A percentile compares a stretch with the other conserved stretches of the same genome.
phyloP scores from a whole-genome alignment of 2,113 vertebrate species.

The Dicrurus megarhynchus region DNA sequence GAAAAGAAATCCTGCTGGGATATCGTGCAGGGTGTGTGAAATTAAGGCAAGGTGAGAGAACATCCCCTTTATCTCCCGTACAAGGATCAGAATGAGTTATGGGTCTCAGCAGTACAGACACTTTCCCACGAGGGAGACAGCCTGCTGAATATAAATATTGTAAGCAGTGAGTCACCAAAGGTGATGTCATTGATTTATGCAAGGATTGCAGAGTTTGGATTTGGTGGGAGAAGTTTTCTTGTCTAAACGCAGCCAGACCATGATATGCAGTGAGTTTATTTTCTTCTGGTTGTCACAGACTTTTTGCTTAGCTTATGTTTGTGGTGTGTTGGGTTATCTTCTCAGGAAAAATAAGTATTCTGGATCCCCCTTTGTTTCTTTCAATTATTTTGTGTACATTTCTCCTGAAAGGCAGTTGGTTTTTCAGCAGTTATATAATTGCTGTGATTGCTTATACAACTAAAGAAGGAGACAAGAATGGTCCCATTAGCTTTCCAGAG shows the following conservation, averaged over 20 bases:
- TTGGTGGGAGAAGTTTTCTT: slow-evolving; percentile 20
- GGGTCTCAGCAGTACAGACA: slow-evolving; percentile 9
- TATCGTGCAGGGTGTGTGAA: slow-evolving; percentile 65
- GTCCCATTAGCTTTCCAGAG: not conserved
- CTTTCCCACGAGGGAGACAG: not conserved
- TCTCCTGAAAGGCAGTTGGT: not conserved
- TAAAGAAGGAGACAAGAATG: not conserved
- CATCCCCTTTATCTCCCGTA: not conserved
- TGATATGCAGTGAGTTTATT: not conserved
- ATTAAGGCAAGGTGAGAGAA: slow-evolving; percentile 71
- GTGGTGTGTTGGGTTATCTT: not conserved
- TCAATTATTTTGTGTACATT: not conserved
- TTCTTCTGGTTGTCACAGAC: not conserved
- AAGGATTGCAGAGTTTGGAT: slow-evolving; percentile 16
- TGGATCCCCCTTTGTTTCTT: not conserved
- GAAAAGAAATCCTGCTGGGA: slow-evolving; percentile 70
- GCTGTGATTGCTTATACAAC: not conserved
- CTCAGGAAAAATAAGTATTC: not conserved
- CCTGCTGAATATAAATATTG: not conserved
- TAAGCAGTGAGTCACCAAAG: not conserved
- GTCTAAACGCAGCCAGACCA: not conserved
- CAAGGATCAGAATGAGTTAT: not conserved
- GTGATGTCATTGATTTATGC: slow-evolving; percentile 26
- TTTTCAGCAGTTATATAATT: slow-evolving; percentile 12
- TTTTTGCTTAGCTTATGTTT: not conserved